Percentiles rank a stretch among this genome's conserved stretches.
These are phyloP conservation scores for Gallinago nigripennis DNA, from an alignment of 2,797 vertebrate species.

Conservation along the genomic window DNA sequence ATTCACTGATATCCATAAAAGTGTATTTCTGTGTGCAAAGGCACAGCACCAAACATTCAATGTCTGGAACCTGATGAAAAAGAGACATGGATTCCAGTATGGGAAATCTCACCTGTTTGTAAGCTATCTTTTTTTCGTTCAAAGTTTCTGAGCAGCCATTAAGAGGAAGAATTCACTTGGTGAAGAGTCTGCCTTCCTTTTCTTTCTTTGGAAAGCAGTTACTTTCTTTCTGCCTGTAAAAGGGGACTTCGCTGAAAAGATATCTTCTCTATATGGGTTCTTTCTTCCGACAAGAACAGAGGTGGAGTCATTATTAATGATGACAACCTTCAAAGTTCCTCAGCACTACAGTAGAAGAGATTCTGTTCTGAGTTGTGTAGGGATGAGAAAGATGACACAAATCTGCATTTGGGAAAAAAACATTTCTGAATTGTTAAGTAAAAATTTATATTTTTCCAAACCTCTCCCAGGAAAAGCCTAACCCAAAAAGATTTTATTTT, in stretches of 20 bases:
- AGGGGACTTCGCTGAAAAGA: neutral
- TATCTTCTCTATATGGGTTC: neutral
- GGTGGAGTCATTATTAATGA: neutral
- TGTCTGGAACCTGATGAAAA: neutral
- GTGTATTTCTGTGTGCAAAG: neutral
- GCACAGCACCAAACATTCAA: neutral
- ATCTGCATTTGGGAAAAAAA: neutral
- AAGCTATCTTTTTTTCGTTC: neutral
- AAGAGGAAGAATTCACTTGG: neutral
- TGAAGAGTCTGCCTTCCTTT: neutral
- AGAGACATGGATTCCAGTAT: neutral
- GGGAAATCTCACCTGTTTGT: neutral
- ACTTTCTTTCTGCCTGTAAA: neutral
- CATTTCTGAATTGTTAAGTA: neutral
- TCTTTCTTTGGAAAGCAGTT: neutral
- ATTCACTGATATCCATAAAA: neutral
- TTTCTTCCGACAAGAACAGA: neutral
- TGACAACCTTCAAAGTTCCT: neutral
- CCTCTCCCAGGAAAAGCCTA: neutral
- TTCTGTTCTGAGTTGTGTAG: neutral
- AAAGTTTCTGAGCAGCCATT: neutral
- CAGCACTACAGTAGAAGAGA: neutral
- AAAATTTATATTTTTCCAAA: neutral
- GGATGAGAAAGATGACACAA: neutral
- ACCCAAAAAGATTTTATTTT: neutral